Evolutionary conservation across 2,888 invertebrate species (phyloP).

Genomic region (Hemaris fuciformis): DNA sequence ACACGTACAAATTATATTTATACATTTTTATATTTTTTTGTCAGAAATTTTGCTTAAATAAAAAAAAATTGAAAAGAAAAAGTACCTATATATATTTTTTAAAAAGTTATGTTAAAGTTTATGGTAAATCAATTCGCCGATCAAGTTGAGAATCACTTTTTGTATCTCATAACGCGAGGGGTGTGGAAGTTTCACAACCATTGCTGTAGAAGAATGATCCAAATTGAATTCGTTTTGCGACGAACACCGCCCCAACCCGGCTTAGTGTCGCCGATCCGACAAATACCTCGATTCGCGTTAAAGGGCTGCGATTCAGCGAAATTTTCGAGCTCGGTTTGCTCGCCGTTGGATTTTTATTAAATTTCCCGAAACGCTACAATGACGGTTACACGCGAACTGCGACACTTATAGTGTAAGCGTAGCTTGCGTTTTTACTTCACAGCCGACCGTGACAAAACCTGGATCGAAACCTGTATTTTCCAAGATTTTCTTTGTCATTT

Average conservation of each 20-base stretch:
- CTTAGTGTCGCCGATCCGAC: conserved; percentile 46
- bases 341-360: conserved; percentile 65
- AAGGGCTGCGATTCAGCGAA: conserved; percentile 67
- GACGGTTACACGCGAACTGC: not conserved
- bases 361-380: conserved; percentile 35
- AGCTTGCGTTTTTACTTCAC: too few relatives aligned
- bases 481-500: too few relatives aligned
- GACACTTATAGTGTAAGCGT: too few relatives aligned
- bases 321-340: conserved; percentile 60
- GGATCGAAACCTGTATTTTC: too few relatives aligned
- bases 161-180: not conserved
- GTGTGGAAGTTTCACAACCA: conserved; percentile 8
- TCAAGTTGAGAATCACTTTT: not conserved
- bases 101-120: too few relatives aligned
- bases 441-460: too few relatives aligned
- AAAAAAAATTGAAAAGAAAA: too few relatives aligned
- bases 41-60: too few relatives aligned
- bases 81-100: too few relatives aligned
- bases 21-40: too few relatives aligned
- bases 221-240: conserved; percentile 71
- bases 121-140: too few relatives aligned
- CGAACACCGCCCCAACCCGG: conserved; percentile 35
- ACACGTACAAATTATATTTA: too few relatives aligned
- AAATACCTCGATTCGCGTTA: conserved; percentile 52
- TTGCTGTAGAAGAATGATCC: conserved; percentile 71